These are phyloP conservation scores for Graphium colonna DNA, from an alignment of 2,888 invertebrate species.

Conservation along the genomic window DNA sequence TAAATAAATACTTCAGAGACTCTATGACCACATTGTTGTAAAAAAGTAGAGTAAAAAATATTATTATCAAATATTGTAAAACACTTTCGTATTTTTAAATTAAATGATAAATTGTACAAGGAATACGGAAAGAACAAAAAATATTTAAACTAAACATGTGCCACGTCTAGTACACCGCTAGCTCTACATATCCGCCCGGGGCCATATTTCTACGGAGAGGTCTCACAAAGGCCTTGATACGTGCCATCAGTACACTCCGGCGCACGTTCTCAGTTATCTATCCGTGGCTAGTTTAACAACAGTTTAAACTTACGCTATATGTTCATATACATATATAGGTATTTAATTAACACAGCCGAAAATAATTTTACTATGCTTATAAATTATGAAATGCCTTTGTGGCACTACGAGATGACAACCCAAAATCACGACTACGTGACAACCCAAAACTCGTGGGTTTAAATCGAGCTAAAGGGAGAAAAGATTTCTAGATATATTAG, in stretches of 20 bases:
- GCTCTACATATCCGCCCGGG: slow-evolving; percentile 39
- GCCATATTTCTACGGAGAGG: slow-evolving; percentile 49
- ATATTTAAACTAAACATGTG: not conserved
- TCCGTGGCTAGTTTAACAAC: slow-evolving; percentile 8
- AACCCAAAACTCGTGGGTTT: no score
- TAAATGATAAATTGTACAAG: no score
- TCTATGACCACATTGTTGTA: no score
- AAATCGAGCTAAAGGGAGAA: no score
- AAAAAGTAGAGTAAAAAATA: no score
- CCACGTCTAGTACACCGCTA: slow-evolving; percentile 18
- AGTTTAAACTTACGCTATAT: slow-evolving; percentile 14
- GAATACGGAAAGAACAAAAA: not conserved
- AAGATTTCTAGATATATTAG: no score
- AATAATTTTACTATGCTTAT: slow-evolving; percentile 6
- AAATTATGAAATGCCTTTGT: no score
- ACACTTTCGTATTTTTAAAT: no score
- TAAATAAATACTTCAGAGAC: no score
- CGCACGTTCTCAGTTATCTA: slow-evolving; percentile 19
- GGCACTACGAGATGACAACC: no score
- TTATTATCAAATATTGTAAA: no score
- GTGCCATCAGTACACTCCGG: slow-evolving; percentile 39
- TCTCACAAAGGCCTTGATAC: slow-evolving; percentile 59
- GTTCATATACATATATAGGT: not conserved
- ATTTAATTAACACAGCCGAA: not conserved
- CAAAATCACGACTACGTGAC: no score